Percentiles rank a stretch among this genome's conserved stretches.
Evolutionary conservation across 2,888 invertebrate genomes (phyloP).

Genomic region (Enchytraeus crypticus): DNA sequence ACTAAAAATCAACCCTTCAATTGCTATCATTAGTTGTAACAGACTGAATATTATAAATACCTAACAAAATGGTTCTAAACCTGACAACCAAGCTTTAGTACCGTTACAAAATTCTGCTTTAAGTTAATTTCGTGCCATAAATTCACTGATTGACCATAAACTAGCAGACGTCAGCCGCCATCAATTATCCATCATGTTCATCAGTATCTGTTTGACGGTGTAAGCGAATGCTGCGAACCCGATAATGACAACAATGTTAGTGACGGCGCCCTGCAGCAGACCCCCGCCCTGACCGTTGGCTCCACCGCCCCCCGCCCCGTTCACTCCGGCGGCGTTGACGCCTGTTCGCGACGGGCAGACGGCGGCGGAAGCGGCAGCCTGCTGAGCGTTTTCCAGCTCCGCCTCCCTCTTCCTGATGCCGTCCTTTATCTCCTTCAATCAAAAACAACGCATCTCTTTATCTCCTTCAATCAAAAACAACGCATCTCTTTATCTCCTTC

Average conservation of each 20-base stretch:
- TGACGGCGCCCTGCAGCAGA: slow-evolving; percentile 57
- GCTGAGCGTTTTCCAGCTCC: slow-evolving; percentile 47
- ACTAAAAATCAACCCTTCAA: too few species aligned
- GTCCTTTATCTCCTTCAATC: slow-evolving; percentile 49
- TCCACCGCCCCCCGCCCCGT: neutral
- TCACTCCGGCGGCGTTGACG: neutral
- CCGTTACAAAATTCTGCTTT: too few species aligned
- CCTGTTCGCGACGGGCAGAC: slow-evolving; percentile 50
- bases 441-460: too few species aligned
- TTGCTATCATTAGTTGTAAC: too few species aligned
- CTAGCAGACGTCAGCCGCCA: too few species aligned
- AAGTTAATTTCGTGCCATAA: too few species aligned
- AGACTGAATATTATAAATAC: too few species aligned
- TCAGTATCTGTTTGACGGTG: slow-evolving; percentile 75
- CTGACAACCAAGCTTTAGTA: too few species aligned
- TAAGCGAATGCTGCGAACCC: slow-evolving; percentile 86
- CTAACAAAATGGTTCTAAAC: too few species aligned
- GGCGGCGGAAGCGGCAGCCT: slow-evolving; percentile 37
- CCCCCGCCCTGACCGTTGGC: slow-evolving; percentile 27
- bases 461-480: too few species aligned
- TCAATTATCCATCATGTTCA: slow-evolving; percentile 36
- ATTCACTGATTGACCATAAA: too few species aligned
- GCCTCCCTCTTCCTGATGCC: slow-evolving; percentile 52
- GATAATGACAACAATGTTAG: slow-evolving; percentile 76
- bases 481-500: too few species aligned